Evolutionary conservation across 2,797 vertebrate genomes (phyloP).

Genomic region (Triplophysa bombifrons): DNA sequence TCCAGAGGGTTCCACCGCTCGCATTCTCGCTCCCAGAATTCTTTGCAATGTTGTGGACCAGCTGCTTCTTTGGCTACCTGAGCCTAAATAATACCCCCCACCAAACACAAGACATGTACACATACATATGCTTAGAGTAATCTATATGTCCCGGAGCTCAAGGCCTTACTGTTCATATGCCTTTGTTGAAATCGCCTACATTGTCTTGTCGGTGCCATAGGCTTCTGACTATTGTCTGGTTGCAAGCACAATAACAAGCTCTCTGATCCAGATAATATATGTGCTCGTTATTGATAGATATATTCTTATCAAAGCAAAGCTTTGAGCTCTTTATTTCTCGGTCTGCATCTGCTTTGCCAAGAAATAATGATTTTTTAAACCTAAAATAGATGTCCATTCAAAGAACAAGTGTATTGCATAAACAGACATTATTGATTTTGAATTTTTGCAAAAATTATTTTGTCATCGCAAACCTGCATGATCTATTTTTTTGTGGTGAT

Average conservation of each 20-base stretch:
- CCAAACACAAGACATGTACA: conserved; percentile 35
- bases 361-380: too few species aligned
- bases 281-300: conserved; percentile 53
- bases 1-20: conserved; percentile 69
- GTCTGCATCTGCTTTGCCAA: conserved; percentile 36
- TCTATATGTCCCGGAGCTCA: conserved; percentile 51
- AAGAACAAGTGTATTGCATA: conserved; percentile 22
- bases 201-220: conserved; percentile 47
- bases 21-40: conserved; percentile 56
- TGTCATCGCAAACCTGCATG: background rate
- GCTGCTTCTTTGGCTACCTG: conserved; percentile 49
- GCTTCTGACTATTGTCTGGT: conserved; percentile 43
- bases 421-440: background rate
- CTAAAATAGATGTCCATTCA: too few species aligned
- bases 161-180: conserved; percentile 37
- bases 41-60: conserved; percentile 43
- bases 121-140: conserved; percentile 46
- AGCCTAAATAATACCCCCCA: conserved; percentile 41
- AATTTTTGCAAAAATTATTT: conserved; percentile 4
- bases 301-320: conserved; percentile 56
- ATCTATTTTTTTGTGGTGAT: background rate
- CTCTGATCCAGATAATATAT: conserved; percentile 53
- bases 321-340: conserved; percentile 49
- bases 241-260: conserved; percentile 51
- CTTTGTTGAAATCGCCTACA: conserved; percentile 48